Base-by-base conservation (phyloP, 2,113 vertebrate genomes). In the Cebidichthys violaceus region DNA sequence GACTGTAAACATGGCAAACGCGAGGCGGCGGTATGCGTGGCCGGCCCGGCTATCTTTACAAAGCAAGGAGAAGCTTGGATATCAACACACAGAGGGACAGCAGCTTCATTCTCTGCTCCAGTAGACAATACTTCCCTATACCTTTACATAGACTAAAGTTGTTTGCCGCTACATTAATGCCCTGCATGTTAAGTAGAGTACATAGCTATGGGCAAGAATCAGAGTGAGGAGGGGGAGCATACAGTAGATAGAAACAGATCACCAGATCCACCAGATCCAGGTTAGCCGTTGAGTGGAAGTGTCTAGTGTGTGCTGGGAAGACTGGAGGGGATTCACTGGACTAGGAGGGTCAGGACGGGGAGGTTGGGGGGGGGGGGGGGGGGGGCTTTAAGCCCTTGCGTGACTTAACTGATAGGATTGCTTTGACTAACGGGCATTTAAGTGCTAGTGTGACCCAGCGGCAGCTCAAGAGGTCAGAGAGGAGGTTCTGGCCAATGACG, bases 371-470 rank as follows among this genome's bases (percentile, higher is more conserved):
- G 24, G 50, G 18, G 31, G 11, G 15, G 18, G 39, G 54, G 67
- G 3, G 41, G 60, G 1, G 60, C 35, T 62, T 47, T 90, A 87
- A 93, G 83, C 83, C 94, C 84, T 94, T 96, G 94, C 91, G 90
- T 96, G 97, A 96, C 35, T 86, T 94, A 90, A 95, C 94, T 94
- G 95, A 96, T 93, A 94, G 94, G 95, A 96, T 95, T 96, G 94
- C 90, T 94, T 82, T 92, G 89, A 95, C 79, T 75, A 90, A 94
- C 84, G 82, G 93, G 95, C 92, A 94, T 94, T 94, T 94, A 95
- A 95, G 94, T 92, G 93, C 84, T 90, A 88, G 90, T 90, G 93
- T 88, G 88, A 95, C 94, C 92, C 77, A 89, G 94, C 84, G 93
- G 94, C 94, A 95, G 95, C 96, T 96, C 88, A 94, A 83, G 91